Evolutionary conservation across 2,113 vertebrate species (phyloP), one percentile per base, ranked within the genome.

Genomic region (Platycercus adscitus): DNA sequence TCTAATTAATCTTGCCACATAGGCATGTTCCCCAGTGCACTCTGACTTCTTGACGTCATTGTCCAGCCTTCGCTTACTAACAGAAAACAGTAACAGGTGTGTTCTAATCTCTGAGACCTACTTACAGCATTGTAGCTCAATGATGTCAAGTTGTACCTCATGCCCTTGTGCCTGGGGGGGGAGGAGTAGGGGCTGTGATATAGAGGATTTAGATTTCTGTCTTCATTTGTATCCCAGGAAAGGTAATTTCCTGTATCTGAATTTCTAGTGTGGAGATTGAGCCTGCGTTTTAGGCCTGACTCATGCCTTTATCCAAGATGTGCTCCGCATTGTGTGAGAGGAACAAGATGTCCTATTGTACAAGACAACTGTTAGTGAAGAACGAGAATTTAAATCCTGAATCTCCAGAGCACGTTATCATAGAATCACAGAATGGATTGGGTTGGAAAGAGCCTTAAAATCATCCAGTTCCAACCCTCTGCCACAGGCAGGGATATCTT

Each of bases 51-150:
- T 52, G 44, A 72, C 0, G 10, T 89, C 55, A 25, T 33, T 69
- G 24, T 20, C 33, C 35, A 25, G 50, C 66, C 17, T 71, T 49
- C 11, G 2, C 10, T 75, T 66, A 8, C 11, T 61, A 55, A 10
- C 12, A n/a, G 20, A 68, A 19, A 9, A 0, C 61, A 47, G 0
- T 11, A 41, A 11, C 1, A 31, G 56, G 7, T 37, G 2, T 3
- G 47, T 35, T 94, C 79, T 65, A 18, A 7, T 21, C 24, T 29
- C 47, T 58, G 19, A 46, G 46, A 17, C 6, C 14, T 31, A 3
- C 14, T n/a, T 49, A 11, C n/a, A 55, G 10, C 1, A 2, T 2
- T 2, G 7, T 21, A 68, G 39, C 60, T 65, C 44, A 8, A 20
- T n/a, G 44, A 12, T 64, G 61, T 72, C 3, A 8, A 60, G 41